Conservation (phyloP, 2,113 vertebrate species). For the Calidris pygmaea region DNA sequence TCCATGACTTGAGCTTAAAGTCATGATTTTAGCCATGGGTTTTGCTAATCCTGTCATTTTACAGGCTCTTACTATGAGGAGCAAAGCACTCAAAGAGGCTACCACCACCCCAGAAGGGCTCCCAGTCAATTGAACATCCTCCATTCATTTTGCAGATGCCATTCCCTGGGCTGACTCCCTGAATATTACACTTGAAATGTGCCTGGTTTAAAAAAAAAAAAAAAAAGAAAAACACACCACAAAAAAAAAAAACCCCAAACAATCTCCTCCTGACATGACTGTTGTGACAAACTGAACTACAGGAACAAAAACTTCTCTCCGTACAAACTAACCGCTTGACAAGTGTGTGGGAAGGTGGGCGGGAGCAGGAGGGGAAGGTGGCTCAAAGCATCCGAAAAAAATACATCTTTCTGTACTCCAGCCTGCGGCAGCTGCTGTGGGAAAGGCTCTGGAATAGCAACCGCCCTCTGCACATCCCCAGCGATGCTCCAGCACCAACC, state of each 20-base stretch:
- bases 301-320: background rate
- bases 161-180: background rate
- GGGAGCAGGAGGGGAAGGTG: background rate
- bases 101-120: background rate
- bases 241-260: background rate
- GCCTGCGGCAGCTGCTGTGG: background rate
- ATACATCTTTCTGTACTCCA: background rate
- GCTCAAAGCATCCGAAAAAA: background rate
- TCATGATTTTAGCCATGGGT: fast-evolving
- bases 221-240: background rate
- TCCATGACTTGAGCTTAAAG: background rate
- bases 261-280: background rate
- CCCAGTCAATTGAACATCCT: background rate
- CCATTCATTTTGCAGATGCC: background rate
- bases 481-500: background rate
- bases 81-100: background rate
- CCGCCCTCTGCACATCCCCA: background rate
- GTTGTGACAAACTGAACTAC: background rate
- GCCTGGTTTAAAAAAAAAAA: background rate
- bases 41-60: background rate
- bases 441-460: background rate
- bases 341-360: background rate
- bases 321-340: background rate
- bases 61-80: background rate
- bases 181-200: background rate